A percentile compares a stretch with the other conserved stretches of the same genome.
phyloP scores from a whole-genome alignment of 1,140 invertebrate genomes.

The Drosophila mayri region DNA sequence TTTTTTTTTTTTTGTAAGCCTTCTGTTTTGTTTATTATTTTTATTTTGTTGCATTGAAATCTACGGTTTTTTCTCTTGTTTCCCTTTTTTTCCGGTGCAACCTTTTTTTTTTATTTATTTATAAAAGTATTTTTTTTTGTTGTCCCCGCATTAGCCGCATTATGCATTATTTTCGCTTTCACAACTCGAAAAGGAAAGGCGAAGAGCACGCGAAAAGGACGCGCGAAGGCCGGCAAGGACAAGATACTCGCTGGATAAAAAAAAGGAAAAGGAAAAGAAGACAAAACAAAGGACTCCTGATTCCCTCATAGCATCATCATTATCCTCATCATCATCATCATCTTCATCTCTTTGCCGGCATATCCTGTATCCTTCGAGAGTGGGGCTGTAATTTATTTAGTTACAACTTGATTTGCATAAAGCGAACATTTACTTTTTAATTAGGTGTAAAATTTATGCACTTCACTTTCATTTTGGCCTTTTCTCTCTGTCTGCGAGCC shows the following conservation, averaged over 20 bases:
- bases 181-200: constrained; percentile 19
- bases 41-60: background rate
- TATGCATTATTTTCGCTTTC: constrained; percentile 65
- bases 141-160: constrained; percentile 36
- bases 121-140: background rate
- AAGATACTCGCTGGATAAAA: constrained; percentile 8
- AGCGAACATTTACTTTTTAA: constrained; percentile 82
- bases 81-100: background rate
- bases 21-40: background rate
- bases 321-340: constrained; percentile 8
- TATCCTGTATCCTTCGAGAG: constrained; percentile 29
- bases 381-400: constrained; percentile 74
- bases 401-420: constrained; percentile 82
- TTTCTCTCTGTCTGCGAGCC: constrained; percentile 1
- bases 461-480: constrained; percentile 70
- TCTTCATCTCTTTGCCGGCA: constrained; percentile 7
- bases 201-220: constrained; percentile 8
- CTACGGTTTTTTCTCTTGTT: background rate
- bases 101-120: background rate
- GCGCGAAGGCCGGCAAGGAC: constrained; percentile 7
- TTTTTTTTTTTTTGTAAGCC: background rate
- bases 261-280: background rate
- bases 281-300: constrained; percentile 31
- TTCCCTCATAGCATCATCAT: constrained; percentile 6
- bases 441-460: constrained; percentile 83